Evolutionary conservation across 2,113 vertebrate species (phyloP).

Genomic region (Oreochromis aureus): DNA sequence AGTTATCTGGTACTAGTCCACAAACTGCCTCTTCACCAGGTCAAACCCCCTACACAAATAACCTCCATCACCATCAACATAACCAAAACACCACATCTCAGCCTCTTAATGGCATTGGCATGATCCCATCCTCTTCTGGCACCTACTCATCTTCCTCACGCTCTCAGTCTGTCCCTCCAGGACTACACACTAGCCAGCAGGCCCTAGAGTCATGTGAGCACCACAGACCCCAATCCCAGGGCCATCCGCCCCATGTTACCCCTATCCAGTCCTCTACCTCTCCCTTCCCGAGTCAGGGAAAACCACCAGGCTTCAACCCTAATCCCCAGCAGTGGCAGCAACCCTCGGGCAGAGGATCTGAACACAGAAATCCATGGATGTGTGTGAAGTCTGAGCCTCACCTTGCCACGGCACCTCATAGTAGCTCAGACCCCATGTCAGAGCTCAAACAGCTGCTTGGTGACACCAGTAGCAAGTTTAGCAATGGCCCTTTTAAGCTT

Average conservation of each 20-base stretch:
- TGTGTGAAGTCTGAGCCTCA: constrained; percentile 65
- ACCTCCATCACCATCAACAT: constrained; percentile 58
- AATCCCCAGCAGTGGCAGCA: constrained; percentile 62
- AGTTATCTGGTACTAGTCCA: constrained; percentile 82
- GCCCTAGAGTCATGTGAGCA: constrained; percentile 59
- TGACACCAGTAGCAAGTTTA: constrained; percentile 78
- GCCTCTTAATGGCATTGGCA: constrained; percentile 39
- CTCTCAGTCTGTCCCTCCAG: constrained; percentile 68
- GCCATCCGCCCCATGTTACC: constrained; percentile 53
- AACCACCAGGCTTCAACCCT: constrained; percentile 34
- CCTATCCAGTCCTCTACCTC: constrained; percentile 65
- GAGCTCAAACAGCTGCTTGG: constrained; percentile 91
- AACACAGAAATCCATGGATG: constrained; percentile 63
- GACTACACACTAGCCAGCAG: constrained; percentile 55
- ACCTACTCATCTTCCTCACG: constrained; percentile 53
- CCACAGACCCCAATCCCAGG: constrained; percentile 69
- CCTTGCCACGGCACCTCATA: constrained; percentile 51
- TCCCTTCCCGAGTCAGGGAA: constrained; percentile 58
- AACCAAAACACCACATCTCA: constrained; percentile 27
- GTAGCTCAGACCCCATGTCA: constrained; percentile 83
- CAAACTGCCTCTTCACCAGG: constrained; percentile 55
- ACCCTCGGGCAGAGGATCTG: constrained; percentile 48
- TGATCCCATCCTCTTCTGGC: constrained; percentile 31
- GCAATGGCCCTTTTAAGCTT: constrained; percentile 78
- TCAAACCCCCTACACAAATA: constrained; percentile 48